Percentiles rank a stretch among this genome's conserved stretches.
Evolutionary conservation across 2,888 invertebrate species (phyloP).

Genomic region (Gandaritis pyraliata): DNA sequence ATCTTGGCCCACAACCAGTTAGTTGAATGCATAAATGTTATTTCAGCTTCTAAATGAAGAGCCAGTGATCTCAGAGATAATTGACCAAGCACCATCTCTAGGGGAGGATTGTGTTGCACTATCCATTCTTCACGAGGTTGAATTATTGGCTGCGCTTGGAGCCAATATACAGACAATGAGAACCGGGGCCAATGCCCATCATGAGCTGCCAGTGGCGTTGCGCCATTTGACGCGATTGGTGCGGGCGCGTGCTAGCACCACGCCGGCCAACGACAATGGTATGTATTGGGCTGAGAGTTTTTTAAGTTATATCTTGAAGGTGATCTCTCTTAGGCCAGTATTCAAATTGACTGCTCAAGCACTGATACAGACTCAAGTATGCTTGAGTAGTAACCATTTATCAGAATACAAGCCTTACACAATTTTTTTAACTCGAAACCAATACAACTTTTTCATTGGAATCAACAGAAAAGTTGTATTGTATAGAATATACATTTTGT

Average conservation of each 20-base stretch:
- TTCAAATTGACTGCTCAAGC: no score
- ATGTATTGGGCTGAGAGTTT: slow-evolving; percentile 10
- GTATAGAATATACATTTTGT: no score
- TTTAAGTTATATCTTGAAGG: no score
- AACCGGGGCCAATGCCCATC: slow-evolving; percentile 88
- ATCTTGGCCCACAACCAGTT: no score
- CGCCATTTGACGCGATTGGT: slow-evolving; percentile 85
- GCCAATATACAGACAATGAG: slow-evolving; percentile 87
- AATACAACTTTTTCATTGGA: no score
- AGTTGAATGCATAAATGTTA: no score
- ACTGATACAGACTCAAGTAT: no score
- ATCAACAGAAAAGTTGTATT: no score
- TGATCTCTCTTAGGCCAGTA: no score
- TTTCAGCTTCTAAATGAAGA: slow-evolving; percentile 75
- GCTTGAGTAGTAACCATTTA: no score
- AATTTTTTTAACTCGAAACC: no score
- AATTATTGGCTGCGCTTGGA: slow-evolving; percentile 88
- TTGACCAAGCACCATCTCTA: slow-evolving; percentile 88
- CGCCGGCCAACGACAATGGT: slow-evolving; percentile 64
- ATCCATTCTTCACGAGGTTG: slow-evolving; percentile 90
- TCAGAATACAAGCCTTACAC: no score
- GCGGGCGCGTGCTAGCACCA: slow-evolving; percentile 69
- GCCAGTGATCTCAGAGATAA: slow-evolving; percentile 86
- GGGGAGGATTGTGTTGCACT: slow-evolving; percentile 89
- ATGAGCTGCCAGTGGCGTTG: slow-evolving; percentile 88